Evolutionary conservation across 2,113 vertebrate species (phyloP), one percentile per base, ranked within the genome.

Genomic region (Dromiciops gliroides): DNA sequence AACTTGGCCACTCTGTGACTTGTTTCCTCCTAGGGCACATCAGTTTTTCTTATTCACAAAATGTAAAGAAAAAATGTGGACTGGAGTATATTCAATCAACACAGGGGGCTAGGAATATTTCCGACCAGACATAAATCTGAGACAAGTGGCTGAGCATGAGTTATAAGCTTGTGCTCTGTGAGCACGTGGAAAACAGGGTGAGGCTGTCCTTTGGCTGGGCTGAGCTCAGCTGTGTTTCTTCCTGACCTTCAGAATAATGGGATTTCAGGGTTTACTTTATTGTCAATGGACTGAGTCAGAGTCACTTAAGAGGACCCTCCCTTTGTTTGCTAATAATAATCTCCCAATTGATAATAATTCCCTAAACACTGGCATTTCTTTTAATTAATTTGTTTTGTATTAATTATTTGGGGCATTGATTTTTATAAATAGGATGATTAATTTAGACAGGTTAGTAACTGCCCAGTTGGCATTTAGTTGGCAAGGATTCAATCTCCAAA

Each of bases 321-420:
- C 93, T 94, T 92, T 95, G 96, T 96, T 97, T 94, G 96, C 93
- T 91, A 89, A 90, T 96, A 92, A 96, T 95, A 92, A 94, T 92
- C 93, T 89, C 37, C 75, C 37, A 44, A 90, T 89, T 96, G 90
- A 94, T 50, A 83, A 92, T 92, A 95, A 90, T 93, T 50, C 75
- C 95, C 89, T 44, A 6, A 37, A 51, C 93, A 88, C 89, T 95
- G 92, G 50, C 53, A 93, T 51, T 95, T 96, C 96, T 95, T 97
- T 96, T 96, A 95, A 96, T 96, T 97, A 97, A 97, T 98, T 95
- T 97, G 96, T 95, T 83, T 92, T 92, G 91, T 95, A 95, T 97
- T 98, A 96, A 91, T 97, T 95, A 96, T 92, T 49, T 92, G 93
- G 93, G 67, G 24, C 67, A 95, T 91, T 97, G 95, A 94, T 91